phyloP scores from a whole-genome alignment of 1,140 invertebrate genomes.

The Cephus cinctus region DNA sequence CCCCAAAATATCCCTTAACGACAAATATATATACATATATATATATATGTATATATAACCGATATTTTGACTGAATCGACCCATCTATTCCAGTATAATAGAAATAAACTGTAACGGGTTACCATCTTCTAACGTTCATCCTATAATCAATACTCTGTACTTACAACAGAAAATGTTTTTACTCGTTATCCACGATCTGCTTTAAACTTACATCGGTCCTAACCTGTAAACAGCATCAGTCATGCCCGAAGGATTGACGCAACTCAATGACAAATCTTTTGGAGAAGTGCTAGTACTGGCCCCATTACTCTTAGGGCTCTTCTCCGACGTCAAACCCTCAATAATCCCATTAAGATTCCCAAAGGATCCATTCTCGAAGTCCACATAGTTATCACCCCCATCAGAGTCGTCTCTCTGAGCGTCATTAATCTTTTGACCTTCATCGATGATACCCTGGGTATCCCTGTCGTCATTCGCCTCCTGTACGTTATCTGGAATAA shows the following conservation, averaged over 20 bases:
- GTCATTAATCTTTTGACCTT: no score
- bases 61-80: no score
- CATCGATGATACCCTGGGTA: no score
- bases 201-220: conserved; percentile 49
- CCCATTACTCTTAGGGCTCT: conserved; percentile 11
- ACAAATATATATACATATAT: no score
- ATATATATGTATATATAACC: no score
- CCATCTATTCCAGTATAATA: no score
- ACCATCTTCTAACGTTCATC: neutral
- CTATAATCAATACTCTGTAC: neutral
- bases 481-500: conserved; percentile 25
- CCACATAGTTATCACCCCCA: conserved; percentile 6
- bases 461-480: neutral
- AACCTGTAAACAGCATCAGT: conserved; percentile 43
- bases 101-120: no score
- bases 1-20: no score
- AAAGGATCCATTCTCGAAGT: neutral
- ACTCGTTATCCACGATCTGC: conserved; percentile 25
- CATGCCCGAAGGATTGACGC: conserved; percentile 33
- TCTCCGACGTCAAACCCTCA: no score
- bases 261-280: conserved; percentile 45
- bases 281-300: conserved; percentile 21
- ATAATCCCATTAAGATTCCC: no score
- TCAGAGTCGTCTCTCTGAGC: no score
- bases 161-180: neutral